Conservation (phyloP, 1,140 invertebrate genomes). For the Diorhabda carinulata region DNA sequence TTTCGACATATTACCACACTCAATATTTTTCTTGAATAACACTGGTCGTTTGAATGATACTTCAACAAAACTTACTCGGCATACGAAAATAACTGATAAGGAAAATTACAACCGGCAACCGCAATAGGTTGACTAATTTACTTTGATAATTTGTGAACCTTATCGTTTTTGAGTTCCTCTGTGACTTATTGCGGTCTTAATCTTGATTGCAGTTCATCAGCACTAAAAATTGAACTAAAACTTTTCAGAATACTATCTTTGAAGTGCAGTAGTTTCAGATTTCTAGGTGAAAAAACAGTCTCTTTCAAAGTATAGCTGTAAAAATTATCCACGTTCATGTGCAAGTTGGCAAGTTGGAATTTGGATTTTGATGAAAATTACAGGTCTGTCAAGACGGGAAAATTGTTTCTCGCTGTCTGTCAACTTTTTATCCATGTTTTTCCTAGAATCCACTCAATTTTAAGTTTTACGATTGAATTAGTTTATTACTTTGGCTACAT, state of each 20-base stretch:
- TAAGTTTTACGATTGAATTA: no score
- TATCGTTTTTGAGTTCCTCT: slow-evolving; percentile 17
- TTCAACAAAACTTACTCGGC: slow-evolving; percentile 7
- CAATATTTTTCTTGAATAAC: neutral
- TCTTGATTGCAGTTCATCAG: neutral
- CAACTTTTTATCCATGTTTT: no score
- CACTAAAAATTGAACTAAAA: neutral
- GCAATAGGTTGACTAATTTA: slow-evolving; percentile 11
- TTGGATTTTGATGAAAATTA: no score
- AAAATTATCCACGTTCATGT: no score
- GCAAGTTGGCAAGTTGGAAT: no score
- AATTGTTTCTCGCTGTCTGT: no score
- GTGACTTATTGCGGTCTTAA: slow-evolving; percentile 4
- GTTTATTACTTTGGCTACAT: no score
- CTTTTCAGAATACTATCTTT: neutral
- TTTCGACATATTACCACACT: slow-evolving; percentile 16
- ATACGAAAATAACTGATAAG: slow-evolving; percentile 14
- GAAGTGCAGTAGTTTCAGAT: no score
- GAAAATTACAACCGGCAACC: neutral
- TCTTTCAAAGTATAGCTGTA: no score
- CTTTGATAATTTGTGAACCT: slow-evolving; percentile 14
- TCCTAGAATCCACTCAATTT: no score
- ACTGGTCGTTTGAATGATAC: slow-evolving; percentile 4
- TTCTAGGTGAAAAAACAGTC: no score
- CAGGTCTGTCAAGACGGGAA: no score